These are phyloP conservation scores for Alauda arvensis DNA, from an alignment of 2,797 vertebrate genomes.

Conservation along the genomic window DNA sequence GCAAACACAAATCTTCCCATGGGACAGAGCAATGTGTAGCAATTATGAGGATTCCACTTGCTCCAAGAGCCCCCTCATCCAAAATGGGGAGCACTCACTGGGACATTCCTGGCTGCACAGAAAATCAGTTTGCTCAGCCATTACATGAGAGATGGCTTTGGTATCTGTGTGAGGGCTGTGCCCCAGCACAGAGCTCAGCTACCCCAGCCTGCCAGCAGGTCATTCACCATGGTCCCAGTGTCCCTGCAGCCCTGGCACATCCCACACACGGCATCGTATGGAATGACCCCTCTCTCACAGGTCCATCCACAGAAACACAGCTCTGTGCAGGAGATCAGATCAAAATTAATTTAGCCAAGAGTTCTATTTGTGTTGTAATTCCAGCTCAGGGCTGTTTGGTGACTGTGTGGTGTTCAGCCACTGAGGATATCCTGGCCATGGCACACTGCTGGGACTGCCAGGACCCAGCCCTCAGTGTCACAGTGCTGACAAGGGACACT, in stretches of 20 bases:
- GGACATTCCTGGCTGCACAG: not conserved
- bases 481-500: not conserved
- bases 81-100: not conserved
- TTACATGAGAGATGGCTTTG: accelerated
- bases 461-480: not conserved
- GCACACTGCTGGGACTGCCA: not conserved
- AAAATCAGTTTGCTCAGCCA: not conserved
- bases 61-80: accelerated
- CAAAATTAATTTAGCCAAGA: not conserved
- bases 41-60: not conserved
- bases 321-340: not conserved
- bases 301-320: not conserved
- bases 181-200: not conserved
- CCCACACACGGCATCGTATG: accelerated
- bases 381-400: not conserved
- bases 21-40: accelerated
- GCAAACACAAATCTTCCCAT: not conserved
- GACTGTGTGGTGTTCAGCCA: not conserved
- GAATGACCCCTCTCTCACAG: not conserved
- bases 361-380: not conserved
- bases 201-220: not conserved
- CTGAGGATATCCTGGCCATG: not conserved
- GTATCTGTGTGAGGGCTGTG: not conserved
- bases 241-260: accelerated
- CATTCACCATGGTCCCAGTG: accelerated